Conservation (phyloP, 2,888 invertebrate species). For the Venusia cambrica region DNA sequence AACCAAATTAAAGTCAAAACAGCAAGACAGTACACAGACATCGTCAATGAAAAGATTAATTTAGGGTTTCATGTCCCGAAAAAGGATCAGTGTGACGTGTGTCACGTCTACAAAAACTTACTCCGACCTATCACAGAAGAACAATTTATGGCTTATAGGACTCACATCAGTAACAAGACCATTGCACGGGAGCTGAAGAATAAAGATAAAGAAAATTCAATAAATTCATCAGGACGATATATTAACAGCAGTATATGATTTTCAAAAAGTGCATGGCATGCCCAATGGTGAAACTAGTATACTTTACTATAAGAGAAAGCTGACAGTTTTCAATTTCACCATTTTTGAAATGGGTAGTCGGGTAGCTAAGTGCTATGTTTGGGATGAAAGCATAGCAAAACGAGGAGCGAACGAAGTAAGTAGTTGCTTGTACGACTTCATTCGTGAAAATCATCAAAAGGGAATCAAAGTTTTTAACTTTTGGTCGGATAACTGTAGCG, state of each 20-base stretch:
- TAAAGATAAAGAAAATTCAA: conserved; percentile 21
- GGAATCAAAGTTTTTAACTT: no score
- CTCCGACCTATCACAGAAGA: background rate
- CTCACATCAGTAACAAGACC: conserved; percentile 8
- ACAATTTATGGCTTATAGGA: background rate
- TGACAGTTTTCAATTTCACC: background rate
- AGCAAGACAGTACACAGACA: conserved; percentile 4
- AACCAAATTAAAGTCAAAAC: conserved; percentile 6
- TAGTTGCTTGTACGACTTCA: no score
- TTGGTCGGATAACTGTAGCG: conserved; percentile 1
- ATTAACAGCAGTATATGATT: no score
- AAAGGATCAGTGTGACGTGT: conserved; percentile 5
- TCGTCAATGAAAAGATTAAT: conserved; percentile 5
- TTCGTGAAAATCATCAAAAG: no score
- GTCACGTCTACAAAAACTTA: conserved; percentile 1
- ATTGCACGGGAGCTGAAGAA: conserved; percentile 22
- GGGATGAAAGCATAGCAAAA: no score
- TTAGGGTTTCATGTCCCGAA: conserved; percentile 1
- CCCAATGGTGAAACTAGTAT: conserved; percentile 1
- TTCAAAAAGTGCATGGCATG: conserved; percentile 24
- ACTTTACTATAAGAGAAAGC: conserved; percentile 3
- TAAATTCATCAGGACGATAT: no score
- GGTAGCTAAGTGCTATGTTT: no score
- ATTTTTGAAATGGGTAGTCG: no score
- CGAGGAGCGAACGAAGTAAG: no score